These are phyloP conservation scores for Epizoanthus rinbou DNA, from an alignment of 92 coral and sea anemone genomes.

Conservation along the genomic window DNA sequence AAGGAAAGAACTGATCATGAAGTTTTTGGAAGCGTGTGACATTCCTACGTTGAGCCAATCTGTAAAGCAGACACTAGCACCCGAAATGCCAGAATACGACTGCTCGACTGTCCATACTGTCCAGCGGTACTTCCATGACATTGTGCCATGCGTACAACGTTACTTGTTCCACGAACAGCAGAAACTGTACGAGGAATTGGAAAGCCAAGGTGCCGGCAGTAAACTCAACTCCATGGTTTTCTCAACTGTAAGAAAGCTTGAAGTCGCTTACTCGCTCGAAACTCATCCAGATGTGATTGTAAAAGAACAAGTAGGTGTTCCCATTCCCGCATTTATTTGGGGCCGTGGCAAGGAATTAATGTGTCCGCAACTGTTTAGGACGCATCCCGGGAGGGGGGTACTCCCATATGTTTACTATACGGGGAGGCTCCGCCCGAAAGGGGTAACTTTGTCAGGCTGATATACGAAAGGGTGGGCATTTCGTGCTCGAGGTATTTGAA, in stretches of 20 bases:
- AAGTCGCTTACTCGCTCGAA: constrained; percentile 67
- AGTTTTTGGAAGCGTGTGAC: constrained; percentile 66
- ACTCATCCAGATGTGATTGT: constrained; percentile 63
- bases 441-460: no score
- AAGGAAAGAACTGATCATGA: constrained; percentile 32
- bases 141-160: constrained; percentile 78
- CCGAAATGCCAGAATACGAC: constrained; percentile 35
- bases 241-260: constrained; percentile 67
- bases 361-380: no score
- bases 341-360: no score
- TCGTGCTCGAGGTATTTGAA: no score
- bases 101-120: constrained; percentile 59
- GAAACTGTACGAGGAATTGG: constrained; percentile 50
- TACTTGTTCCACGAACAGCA: constrained; percentile 50
- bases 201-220: constrained; percentile 45
- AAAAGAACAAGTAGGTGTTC: constrained; percentile 13
- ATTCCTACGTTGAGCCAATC: constrained; percentile 68
- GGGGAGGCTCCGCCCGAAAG: no score
- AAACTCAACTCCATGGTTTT: constrained; percentile 63
- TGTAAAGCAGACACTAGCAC: constrained; percentile 53
- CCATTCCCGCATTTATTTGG: no score
- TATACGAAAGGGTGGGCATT: no score
- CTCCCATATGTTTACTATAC: no score
- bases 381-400: no score
- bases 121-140: constrained; percentile 67